These are phyloP conservation scores for Neodiprion virginianus DNA, from an alignment of 1,140 invertebrate species.

Conservation along the genomic window DNA sequence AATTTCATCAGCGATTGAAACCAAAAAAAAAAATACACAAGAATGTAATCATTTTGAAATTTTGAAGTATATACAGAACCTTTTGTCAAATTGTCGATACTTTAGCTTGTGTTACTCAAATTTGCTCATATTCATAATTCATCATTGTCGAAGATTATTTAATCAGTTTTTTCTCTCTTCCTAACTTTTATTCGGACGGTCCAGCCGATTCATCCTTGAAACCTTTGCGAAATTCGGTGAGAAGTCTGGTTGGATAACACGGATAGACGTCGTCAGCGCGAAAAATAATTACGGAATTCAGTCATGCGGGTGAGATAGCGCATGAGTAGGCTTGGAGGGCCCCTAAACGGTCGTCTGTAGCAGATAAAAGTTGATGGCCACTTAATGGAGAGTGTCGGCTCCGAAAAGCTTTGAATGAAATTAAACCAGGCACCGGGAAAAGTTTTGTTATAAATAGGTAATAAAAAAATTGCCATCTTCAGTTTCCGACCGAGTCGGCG, in stretches of 20 bases:
- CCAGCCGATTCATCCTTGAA: neutral
- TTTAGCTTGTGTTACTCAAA: too few species aligned
- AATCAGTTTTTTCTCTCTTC: too few species aligned
- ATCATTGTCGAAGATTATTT: too few species aligned
- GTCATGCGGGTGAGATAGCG: slow-evolving; percentile 3
- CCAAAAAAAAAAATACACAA: too few species aligned
- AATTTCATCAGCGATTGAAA: too few species aligned
- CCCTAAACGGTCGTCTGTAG: slow-evolving; percentile 1
- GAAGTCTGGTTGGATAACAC: neutral
- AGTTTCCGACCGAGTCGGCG: neutral
- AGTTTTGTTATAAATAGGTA: slow-evolving; percentile 6
- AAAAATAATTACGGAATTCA: neutral
- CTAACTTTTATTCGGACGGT: too few species aligned
- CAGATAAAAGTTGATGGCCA: neutral
- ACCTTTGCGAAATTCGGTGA: neutral
- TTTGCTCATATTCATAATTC: too few species aligned
- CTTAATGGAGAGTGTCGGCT: neutral
- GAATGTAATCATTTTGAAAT: too few species aligned
- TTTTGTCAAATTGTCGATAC: too few species aligned
- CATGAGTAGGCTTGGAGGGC: neutral
- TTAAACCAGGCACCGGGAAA: neutral
- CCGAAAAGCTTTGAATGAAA: neutral
- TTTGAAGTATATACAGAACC: too few species aligned
- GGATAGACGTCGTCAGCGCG: neutral
- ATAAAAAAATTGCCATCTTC: neutral